Conservation (phyloP, 2,797 vertebrate genomes). For the Phaenicophaeus curvirostris region DNA sequence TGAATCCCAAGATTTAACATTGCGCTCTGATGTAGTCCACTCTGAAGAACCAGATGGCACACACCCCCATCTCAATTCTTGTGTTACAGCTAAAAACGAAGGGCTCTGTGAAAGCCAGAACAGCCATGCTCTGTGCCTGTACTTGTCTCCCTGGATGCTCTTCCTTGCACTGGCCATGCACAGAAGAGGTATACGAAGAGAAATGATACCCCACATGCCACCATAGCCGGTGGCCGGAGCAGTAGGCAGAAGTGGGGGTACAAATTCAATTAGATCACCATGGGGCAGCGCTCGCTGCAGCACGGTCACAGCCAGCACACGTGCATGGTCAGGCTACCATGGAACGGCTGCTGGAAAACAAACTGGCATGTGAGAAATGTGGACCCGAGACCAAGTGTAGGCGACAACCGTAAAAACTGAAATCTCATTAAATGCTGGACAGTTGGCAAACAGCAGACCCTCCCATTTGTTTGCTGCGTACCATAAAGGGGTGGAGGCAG, state of each 20-base stretch:
- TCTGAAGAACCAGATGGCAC: neutral
- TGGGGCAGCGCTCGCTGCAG: neutral
- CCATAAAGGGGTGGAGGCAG: neutral
- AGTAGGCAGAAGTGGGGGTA: neutral
- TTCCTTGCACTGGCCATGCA: accelerated
- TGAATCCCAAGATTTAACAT: neutral
- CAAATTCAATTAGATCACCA: neutral
- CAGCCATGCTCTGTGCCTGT: accelerated
- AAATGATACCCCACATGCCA: neutral
- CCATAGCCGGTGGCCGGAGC: accelerated
- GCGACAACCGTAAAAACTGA: constrained; percentile 7
- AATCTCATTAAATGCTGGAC: neutral
- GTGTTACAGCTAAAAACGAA: neutral
- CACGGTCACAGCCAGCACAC: accelerated
- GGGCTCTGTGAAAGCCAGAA: neutral
- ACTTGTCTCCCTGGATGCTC: neutral
- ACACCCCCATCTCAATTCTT: neutral
- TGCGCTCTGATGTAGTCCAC: no score
- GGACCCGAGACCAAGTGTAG: neutral
- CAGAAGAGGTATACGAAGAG: accelerated
- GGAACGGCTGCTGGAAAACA: constrained; percentile 1
- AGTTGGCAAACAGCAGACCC: neutral
- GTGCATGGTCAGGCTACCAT: neutral
- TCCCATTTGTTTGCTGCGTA: constrained; percentile 8
- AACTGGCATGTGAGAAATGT: constrained; percentile 28